A percentile compares a stretch with the other conserved stretches of the same genome.
These are phyloP conservation scores for Genyomyrus donnyi DNA, from an alignment of 2,113 vertebrate species.

Conservation along the genomic window DNA sequence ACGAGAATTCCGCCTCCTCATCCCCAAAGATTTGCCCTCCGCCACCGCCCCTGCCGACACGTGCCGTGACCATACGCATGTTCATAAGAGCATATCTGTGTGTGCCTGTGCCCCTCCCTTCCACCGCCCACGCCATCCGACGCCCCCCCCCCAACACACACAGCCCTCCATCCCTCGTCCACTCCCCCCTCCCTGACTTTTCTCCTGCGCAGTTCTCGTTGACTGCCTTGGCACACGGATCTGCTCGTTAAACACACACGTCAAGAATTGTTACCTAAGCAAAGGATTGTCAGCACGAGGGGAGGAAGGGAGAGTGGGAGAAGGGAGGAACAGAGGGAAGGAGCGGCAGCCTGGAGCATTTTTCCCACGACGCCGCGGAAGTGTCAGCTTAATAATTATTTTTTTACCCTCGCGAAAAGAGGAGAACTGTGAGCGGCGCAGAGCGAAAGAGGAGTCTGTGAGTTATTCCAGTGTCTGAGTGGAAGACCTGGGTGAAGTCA, in stretches of 20 bases:
- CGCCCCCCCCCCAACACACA: neutral
- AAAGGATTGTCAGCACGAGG: constrained; percentile 47
- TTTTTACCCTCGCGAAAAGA: constrained; percentile 6
- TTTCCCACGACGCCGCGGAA: constrained; percentile 58
- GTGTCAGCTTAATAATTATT: constrained; percentile 59
- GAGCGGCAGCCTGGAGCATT: constrained; percentile 59
- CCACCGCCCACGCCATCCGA: neutral
- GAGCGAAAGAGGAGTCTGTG: constrained; percentile 56
- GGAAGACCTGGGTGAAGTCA: constrained; percentile 73
- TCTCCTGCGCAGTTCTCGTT: constrained; percentile 46
- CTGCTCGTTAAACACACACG: constrained; percentile 68
- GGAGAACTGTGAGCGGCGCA: constrained; percentile 42
- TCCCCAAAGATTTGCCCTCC: neutral
- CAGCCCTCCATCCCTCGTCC: neutral
- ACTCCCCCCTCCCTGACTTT: constrained; percentile 26
- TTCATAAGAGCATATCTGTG: neutral
- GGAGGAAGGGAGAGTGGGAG: neutral
- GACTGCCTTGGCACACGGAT: constrained; percentile 65
- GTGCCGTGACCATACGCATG: neutral
- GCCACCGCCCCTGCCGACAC: neutral
- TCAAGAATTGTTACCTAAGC: constrained; percentile 75
- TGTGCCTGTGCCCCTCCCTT: neutral
- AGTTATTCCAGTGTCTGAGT: constrained; percentile 65
- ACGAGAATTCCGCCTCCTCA: neutral
- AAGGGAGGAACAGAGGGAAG: constrained; percentile 29